phyloP scores from a whole-genome alignment of 2,888 invertebrate genomes.

The Mechanitis mazaeus region DNA sequence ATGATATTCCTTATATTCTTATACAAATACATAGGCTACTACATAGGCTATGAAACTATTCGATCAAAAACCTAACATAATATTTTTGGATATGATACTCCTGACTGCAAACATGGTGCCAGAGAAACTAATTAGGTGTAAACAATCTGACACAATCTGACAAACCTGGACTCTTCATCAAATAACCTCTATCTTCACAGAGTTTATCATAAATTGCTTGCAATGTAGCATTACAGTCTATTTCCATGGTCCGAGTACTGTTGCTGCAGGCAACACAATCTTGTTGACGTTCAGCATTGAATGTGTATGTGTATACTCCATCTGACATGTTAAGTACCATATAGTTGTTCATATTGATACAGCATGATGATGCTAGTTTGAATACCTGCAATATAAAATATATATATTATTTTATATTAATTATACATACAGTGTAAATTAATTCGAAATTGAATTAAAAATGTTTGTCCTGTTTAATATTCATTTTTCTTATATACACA shows the following conservation, averaged over 20 bases:
- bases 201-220: constrained; percentile 89
- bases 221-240: constrained; percentile 79
- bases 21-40: too few relatives aligned
- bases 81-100: too few relatives aligned
- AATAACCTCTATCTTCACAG: constrained; percentile 84
- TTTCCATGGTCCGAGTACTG: constrained; percentile 78
- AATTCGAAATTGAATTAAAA: too few relatives aligned
- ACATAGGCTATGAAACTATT: too few relatives aligned
- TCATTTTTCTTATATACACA: too few relatives aligned
- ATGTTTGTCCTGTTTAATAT: too few relatives aligned
- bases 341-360: constrained; percentile 94
- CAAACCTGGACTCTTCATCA: constrained; percentile 92
- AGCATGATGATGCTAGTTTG: constrained; percentile 95
- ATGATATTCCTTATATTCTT: too few relatives aligned
- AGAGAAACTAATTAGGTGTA: not conserved
- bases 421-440: too few relatives aligned
- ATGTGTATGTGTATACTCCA: constrained; percentile 97
- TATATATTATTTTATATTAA: too few relatives aligned
- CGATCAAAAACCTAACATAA: too few relatives aligned
- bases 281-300: constrained; percentile 90
- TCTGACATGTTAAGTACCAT: constrained; percentile 97
- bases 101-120: too few relatives aligned
- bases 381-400: constrained; percentile 78
- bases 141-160: constrained; percentile 16
- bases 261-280: constrained; percentile 94